phyloP scores from a whole-genome alignment of 2,888 invertebrate species.

The Habrosyne pyritoides region DNA sequence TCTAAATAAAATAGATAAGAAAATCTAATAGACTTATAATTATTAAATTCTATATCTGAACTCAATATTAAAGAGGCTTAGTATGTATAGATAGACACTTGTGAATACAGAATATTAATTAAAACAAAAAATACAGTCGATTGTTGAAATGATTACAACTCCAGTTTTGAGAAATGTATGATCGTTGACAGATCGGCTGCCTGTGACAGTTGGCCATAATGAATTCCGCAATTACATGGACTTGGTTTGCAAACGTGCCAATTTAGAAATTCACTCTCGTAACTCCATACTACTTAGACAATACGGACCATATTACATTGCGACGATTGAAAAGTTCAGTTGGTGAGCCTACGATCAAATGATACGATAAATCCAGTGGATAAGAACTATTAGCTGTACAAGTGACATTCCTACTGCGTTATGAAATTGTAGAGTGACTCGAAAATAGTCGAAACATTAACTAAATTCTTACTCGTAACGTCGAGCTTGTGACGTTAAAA shows the following conservation, averaged over 20 bases:
- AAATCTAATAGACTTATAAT: neutral
- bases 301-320: conserved; percentile 28
- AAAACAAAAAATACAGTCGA: conserved; percentile 3
- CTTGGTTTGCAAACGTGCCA: conserved; percentile 28
- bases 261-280: conserved; percentile 12
- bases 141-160: conserved; percentile 28
- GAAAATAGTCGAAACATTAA: conserved; percentile 23
- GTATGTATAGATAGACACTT: neutral
- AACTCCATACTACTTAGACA: conserved; percentile 12
- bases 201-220: conserved; percentile 47
- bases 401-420: conserved; percentile 41
- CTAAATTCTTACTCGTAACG: conserved; percentile 11
- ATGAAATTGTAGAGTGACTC: conserved; percentile 41
- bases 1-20: neutral
- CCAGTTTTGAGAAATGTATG: conserved; percentile 40
- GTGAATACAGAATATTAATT: neutral
- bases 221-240: conserved; percentile 50
- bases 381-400: conserved; percentile 50
- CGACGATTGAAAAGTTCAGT: conserved; percentile 10
- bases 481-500: conserved; percentile 31
- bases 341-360: conserved; percentile 40
- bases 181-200: conserved; percentile 47
- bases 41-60: too few relatives aligned
- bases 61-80: too few relatives aligned
- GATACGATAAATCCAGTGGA: conserved; percentile 49